These are phyloP conservation scores for Xanthorhoe spadicearia DNA, from an alignment of 2,888 invertebrate genomes.

Conservation along the genomic window DNA sequence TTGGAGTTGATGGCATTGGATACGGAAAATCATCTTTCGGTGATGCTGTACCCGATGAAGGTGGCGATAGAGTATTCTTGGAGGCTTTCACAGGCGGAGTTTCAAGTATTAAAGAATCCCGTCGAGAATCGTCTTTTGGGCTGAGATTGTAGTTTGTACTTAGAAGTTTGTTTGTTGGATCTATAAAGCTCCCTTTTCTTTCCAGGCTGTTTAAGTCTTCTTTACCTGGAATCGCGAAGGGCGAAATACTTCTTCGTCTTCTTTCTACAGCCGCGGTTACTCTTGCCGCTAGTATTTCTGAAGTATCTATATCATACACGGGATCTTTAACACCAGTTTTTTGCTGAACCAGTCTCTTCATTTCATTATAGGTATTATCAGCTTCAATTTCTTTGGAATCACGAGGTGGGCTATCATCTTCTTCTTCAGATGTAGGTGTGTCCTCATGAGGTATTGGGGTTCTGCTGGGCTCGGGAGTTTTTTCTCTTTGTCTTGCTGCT, in stretches of 20 bases:
- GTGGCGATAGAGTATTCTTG: slow-evolving; percentile 62
- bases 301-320: slow-evolving; percentile 75
- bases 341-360: slow-evolving; percentile 76
- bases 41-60: slow-evolving; percentile 61
- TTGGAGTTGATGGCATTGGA: slow-evolving; percentile 65
- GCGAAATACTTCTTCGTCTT: slow-evolving; percentile 80
- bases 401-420: slow-evolving; percentile 56
- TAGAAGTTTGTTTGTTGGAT: slow-evolving; percentile 78
- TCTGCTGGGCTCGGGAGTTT: slow-evolving; percentile 80
- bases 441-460: slow-evolving; percentile 84
- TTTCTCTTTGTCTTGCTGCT: slow-evolving; percentile 77
- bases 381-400: slow-evolving; percentile 78
- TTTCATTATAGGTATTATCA: slow-evolving; percentile 79
- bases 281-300: slow-evolving; percentile 77
- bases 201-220: slow-evolving; percentile 66
- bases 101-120: slow-evolving; percentile 69
- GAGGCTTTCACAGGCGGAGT: slow-evolving; percentile 50
- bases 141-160: slow-evolving; percentile 73
- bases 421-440: slow-evolving; percentile 86
- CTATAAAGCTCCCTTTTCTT: slow-evolving; percentile 80
- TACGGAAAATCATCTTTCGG: slow-evolving; percentile 68
- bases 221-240: slow-evolving; percentile 77
- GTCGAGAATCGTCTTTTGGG: slow-evolving; percentile 70
- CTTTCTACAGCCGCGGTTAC: slow-evolving; percentile 74
- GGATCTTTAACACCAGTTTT: slow-evolving; percentile 74